Conservation (phyloP, 2,888 invertebrate genomes). For the Parnassius apollo region DNA sequence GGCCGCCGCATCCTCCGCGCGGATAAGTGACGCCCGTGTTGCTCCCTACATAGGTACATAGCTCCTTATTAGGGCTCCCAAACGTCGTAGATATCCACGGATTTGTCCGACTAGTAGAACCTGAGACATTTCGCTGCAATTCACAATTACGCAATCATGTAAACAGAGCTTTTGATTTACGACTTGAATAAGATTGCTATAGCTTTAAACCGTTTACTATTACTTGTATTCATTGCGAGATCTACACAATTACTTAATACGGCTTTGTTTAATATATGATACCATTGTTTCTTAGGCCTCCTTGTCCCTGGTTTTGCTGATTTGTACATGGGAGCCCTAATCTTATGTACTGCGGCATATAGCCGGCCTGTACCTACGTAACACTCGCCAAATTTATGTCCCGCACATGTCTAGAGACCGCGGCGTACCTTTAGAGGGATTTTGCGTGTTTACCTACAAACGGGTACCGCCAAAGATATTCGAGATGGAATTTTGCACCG, state of each 20-base stretch:
- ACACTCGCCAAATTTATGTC: slow-evolving; percentile 80
- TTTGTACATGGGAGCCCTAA: slow-evolving; percentile 22
- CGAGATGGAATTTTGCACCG: slow-evolving; percentile 69
- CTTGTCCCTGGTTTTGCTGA: slow-evolving; percentile 28
- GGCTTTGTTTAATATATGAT: neutral
- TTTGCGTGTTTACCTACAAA: slow-evolving; percentile 79
- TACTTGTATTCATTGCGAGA: too few relatives aligned
- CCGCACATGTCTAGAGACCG: slow-evolving; percentile 81
- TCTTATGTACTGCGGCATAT: slow-evolving; percentile 74
- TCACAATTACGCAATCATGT: too few relatives aligned
- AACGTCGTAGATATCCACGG: slow-evolving; percentile 4
- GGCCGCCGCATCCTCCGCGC: slow-evolving; percentile 80
- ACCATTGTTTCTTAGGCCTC: neutral
- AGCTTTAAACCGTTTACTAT: too few relatives aligned
- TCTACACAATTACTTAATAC: too few relatives aligned
- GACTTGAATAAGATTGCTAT: too few relatives aligned
- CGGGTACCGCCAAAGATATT: slow-evolving; percentile 69
- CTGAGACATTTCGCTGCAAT: too few relatives aligned
- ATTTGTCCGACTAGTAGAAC: slow-evolving; percentile 3
- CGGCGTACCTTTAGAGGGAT: slow-evolving; percentile 79
- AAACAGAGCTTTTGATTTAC: too few relatives aligned
- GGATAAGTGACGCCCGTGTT: slow-evolving; percentile 81
- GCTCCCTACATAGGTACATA: slow-evolving; percentile 66
- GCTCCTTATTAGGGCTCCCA: slow-evolving; percentile 53
- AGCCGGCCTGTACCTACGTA: slow-evolving; percentile 76